phyloP scores from a whole-genome alignment of 1,140 invertebrate species.

The Papilio glaucus region DNA sequence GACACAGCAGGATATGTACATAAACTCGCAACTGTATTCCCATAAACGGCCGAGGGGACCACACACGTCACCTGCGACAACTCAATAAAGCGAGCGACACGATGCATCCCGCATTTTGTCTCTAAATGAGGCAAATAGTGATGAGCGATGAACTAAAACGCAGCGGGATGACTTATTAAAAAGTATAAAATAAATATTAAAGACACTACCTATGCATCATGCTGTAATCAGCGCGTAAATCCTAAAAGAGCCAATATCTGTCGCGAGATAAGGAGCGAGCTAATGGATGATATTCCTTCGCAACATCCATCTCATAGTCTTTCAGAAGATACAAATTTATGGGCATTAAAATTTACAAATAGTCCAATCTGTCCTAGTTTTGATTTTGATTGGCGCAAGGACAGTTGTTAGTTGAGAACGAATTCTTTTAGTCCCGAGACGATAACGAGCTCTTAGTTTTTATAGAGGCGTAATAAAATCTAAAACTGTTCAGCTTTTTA shows the following conservation, averaged over 20 bases:
- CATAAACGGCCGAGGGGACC: conserved; percentile 28
- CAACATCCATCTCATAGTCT: neutral
- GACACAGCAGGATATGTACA: conserved; percentile 33
- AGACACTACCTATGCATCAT: neutral
- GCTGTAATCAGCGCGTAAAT: conserved; percentile 21
- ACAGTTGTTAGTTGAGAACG: conserved; percentile 62
- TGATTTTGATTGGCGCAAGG: conserved; percentile 50
- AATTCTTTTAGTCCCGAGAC: conserved; percentile 55
- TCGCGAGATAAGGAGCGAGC: conserved; percentile 38
- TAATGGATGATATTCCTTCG: conserved; percentile 23
- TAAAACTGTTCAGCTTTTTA: conserved; percentile 65
- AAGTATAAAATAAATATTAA: neutral
- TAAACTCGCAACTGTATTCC: conserved; percentile 30
- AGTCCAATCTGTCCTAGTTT: conserved; percentile 56
- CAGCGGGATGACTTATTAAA: neutral
- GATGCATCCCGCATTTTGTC: neutral
- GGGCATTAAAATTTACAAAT: conserved; percentile 55
- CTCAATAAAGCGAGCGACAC: conserved; percentile 6
- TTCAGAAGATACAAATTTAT: conserved; percentile 49
- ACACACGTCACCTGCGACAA: conserved; percentile 31
- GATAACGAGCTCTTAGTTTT: conserved; percentile 72
- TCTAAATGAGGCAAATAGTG: neutral
- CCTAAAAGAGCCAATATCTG: conserved; percentile 36
- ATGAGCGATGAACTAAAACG: neutral
- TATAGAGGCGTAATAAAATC: conserved; percentile 74